Conservation (phyloP, 2,113 vertebrate genomes). For the Pipa parva region DNA sequence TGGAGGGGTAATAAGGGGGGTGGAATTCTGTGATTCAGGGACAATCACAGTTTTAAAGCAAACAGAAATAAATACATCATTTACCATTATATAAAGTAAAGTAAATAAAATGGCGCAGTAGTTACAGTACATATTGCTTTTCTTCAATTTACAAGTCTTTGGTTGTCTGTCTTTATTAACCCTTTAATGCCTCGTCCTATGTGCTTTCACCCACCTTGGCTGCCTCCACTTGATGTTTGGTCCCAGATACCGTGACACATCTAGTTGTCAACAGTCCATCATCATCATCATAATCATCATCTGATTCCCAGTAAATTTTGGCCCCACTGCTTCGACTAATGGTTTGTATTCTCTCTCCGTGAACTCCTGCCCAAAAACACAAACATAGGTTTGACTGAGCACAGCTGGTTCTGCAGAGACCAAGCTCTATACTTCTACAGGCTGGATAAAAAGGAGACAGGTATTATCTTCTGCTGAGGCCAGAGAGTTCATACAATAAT, state of each 20-base stretch:
- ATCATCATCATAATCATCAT: too few relatives aligned
- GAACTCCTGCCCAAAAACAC: conserved; percentile 65
- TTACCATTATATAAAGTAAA: too few relatives aligned
- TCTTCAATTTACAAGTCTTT: too few relatives aligned
- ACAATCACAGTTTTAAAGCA: too few relatives aligned
- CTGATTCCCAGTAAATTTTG: conserved; percentile 65
- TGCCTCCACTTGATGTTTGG: conserved; percentile 64
- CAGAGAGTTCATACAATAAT: not conserved
- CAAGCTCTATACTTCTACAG: not conserved
- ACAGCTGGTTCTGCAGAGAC: not conserved
- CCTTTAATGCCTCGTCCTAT: too few relatives aligned
- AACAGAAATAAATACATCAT: too few relatives aligned
- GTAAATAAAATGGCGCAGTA: not conserved
- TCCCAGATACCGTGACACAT: conserved; percentile 71
- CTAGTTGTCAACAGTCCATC: conserved; percentile 47
- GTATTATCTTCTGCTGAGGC: not conserved
- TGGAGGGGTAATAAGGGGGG: too few relatives aligned
- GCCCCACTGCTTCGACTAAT: conserved; percentile 78
- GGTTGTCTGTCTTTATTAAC: too few relatives aligned
- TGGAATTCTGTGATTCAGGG: too few relatives aligned
- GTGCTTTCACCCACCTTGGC: conserved; percentile 69
- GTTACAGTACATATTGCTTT: too few relatives aligned
- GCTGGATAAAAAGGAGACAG: not conserved
- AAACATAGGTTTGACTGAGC: not conserved
- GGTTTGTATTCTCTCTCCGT: conserved; percentile 74